Evolutionary conservation across 1,140 invertebrate species (phyloP).

Genomic region (Bombus pascuorum): DNA sequence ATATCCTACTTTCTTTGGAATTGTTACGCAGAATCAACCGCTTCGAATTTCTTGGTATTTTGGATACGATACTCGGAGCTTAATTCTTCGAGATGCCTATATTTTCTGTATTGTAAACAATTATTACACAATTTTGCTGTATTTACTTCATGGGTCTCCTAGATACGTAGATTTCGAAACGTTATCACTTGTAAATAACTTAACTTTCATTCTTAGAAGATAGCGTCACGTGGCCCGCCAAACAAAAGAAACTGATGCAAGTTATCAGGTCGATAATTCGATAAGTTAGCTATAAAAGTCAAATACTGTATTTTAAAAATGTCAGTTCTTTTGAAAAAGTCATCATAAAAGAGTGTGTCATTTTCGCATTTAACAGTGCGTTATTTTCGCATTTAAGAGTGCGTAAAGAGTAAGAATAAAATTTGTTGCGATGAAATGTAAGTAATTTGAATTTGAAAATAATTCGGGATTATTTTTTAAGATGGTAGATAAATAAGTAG

Average conservation of each 20-base stretch:
- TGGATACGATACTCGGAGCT: no score
- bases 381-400: background rate
- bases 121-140: no score
- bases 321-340: background rate
- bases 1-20: background rate
- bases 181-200: no score
- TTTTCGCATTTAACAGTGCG: background rate
- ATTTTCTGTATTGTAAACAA: background rate
- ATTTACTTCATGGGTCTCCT: no score
- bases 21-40: background rate
- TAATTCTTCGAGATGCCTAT: background rate
- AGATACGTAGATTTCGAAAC: no score
- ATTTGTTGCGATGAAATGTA: background rate
- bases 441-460: background rate
- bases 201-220: background rate
- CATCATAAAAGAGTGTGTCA: background rate
- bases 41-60: background rate
- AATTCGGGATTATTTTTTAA: background rate
- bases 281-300: constrained; percentile 54
- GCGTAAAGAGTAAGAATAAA: background rate
- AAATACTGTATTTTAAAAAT: background rate
- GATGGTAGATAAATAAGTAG: background rate
- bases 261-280: background rate
- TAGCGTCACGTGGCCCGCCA: background rate
- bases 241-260: background rate